These are phyloP conservation scores for Sepiola atlantica DNA, from an alignment of 2,888 invertebrate species.

Conservation along the genomic window DNA sequence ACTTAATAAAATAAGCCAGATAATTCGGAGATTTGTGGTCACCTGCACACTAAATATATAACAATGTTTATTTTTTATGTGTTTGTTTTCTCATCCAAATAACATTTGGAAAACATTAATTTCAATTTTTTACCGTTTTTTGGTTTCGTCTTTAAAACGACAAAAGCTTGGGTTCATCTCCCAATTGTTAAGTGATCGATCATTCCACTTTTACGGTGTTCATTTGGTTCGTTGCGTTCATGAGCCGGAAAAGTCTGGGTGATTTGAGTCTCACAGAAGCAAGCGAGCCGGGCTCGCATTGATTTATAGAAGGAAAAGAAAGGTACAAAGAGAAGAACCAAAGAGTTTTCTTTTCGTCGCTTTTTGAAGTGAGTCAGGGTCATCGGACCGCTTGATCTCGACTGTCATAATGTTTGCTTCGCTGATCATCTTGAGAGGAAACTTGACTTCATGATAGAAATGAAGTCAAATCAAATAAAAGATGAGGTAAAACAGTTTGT, in stretches of 20 bases:
- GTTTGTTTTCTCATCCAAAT: no score
- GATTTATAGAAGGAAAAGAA: neutral
- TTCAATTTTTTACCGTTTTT: neutral
- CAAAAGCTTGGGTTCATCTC: neutral
- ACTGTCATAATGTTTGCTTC: neutral
- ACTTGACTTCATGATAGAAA: no score
- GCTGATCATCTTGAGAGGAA: neutral
- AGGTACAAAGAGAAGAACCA: neutral
- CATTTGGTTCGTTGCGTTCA: neutral
- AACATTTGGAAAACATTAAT: neutral
- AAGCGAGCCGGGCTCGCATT: neutral
- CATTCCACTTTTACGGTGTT: neutral
- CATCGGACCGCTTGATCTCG: neutral
- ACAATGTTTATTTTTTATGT: no score
- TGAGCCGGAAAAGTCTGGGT: neutral
- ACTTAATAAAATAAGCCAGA: no score
- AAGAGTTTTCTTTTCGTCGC: neutral
- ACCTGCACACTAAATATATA: no score
- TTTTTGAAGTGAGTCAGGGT: neutral
- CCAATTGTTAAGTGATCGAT: neutral
- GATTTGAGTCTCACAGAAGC: neutral
- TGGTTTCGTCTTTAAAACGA: neutral
- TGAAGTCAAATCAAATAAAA: no score
- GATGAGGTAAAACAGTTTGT: no score
- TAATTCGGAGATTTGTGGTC: no score